These are phyloP conservation scores for Myoxocephalus aenaeus DNA, from an alignment of 2,797 vertebrate species.

Conservation along the genomic window DNA sequence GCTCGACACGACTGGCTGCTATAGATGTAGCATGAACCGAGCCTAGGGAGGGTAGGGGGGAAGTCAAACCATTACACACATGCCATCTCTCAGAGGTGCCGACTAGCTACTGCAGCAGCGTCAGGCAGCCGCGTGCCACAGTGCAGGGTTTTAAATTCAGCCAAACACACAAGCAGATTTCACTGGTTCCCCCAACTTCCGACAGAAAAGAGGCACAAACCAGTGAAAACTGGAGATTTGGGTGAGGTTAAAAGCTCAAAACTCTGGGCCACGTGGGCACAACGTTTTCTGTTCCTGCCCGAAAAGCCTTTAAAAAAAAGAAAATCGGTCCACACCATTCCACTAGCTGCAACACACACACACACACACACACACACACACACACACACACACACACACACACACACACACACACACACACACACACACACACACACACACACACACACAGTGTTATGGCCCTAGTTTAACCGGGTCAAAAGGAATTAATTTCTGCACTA, in stretches of 20 bases:
- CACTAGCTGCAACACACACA: constrained; percentile 43
- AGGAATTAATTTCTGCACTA: constrained; percentile 38
- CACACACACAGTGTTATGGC: constrained; percentile 48
- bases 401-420: not conserved
- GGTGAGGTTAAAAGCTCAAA: constrained; percentile 42
- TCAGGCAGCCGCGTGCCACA: constrained; percentile 46
- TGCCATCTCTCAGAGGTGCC: not conserved
- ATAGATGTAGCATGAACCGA: constrained; percentile 96
- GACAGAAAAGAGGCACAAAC: not conserved
- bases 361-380: no score
- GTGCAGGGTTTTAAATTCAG: constrained; percentile 39
- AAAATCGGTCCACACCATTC: constrained; percentile 55
- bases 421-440: no score
- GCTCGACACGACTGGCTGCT: constrained; percentile 96
- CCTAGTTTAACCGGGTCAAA: constrained; percentile 51
- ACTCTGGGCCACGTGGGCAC: constrained; percentile 38
- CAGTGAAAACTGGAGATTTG: constrained; percentile 39
- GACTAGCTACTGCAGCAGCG: constrained; percentile 17
- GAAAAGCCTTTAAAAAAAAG: constrained; percentile 37
- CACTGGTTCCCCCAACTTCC: constrained; percentile 8
- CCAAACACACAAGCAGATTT: constrained; percentile 44
- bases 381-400: constrained; percentile 15
- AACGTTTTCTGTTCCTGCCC: constrained; percentile 32
- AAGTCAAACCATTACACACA: constrained; percentile 5
- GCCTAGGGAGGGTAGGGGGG: constrained; percentile 79